A percentile compares a stretch with the other conserved stretches of the same genome.
phyloP scores from a whole-genome alignment of 2,797 vertebrate species.

The Enoplosus armatus region DNA sequence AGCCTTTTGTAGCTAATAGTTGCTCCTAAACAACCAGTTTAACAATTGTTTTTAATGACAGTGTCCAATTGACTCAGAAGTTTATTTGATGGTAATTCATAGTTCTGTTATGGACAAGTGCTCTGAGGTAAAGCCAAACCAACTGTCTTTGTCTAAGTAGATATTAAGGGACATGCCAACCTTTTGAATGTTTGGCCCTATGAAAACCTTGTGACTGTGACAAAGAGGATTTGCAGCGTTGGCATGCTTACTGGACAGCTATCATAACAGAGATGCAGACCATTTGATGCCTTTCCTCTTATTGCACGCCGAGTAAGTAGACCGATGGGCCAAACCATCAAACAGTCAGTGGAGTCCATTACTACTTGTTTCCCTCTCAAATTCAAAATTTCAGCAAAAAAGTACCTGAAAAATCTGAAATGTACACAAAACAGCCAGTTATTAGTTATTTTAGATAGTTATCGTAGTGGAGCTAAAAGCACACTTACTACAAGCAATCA shows the following conservation, averaged over 20 bases:
- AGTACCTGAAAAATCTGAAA: not conserved
- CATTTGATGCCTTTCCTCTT: conserved; percentile 18
- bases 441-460: not conserved
- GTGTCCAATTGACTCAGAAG: conserved; percentile 29
- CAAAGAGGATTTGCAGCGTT: not conserved
- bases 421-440: not conserved
- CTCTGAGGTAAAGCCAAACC: conserved; percentile 45
- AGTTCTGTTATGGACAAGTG: conserved; percentile 28
- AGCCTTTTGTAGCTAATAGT: conserved; percentile 64
- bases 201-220: conserved; percentile 4
- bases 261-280: not conserved
- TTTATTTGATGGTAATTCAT: conserved; percentile 44
- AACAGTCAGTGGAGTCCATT: conserved; percentile 2
- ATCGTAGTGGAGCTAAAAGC: conserved; percentile 22
- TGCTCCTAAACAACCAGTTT: conserved; percentile 36
- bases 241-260: not conserved
- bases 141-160: conserved; percentile 26
- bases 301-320: not conserved
- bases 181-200: conserved; percentile 23
- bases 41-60: conserved; percentile 27
- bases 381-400: conserved; percentile 2
- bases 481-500: conserved; percentile 33
- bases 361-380: not conserved
- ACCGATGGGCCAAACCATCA: conserved; percentile 16
- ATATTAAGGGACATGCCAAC: conserved; percentile 9